These are phyloP conservation scores for Acridotheres tristis DNA, from an alignment of 2,797 vertebrate genomes.

Conservation along the genomic window DNA sequence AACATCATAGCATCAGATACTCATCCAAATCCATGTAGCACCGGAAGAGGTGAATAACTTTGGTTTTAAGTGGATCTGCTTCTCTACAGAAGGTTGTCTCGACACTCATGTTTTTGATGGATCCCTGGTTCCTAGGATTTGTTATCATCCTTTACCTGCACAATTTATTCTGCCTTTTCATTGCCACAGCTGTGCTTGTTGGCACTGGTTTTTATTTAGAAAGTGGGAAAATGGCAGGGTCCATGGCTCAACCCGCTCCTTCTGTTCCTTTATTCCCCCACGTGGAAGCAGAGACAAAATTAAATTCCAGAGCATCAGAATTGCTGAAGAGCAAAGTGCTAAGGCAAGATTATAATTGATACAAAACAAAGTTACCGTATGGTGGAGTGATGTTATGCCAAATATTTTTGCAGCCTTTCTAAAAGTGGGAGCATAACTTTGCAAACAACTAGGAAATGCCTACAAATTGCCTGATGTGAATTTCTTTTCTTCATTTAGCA, in stretches of 20 bases:
- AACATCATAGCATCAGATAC: neutral
- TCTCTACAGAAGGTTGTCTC: neutral
- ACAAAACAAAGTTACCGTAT: constrained; percentile 25
- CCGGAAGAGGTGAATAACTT: neutral
- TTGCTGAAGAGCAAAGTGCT: constrained; percentile 30
- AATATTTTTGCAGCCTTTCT: constrained; percentile 39
- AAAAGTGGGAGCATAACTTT: constrained; percentile 43
- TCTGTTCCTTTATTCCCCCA: constrained; percentile 3
- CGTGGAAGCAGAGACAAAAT: neutral
- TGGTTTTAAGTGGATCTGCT: neutral
- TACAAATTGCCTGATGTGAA: constrained; percentile 35
- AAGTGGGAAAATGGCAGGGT: neutral
- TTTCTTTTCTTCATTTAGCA: constrained; percentile 41
- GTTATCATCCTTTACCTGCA: neutral
- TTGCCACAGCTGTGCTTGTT: neutral
- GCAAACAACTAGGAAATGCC: constrained; percentile 31
- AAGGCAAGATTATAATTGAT: constrained; percentile 38
- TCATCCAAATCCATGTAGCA: neutral
- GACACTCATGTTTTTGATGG: neutral
- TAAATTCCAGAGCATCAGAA: neutral
- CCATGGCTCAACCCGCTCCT: neutral
- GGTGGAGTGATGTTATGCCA: constrained; percentile 40
- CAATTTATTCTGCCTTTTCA: neutral
- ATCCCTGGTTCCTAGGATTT: neutral
- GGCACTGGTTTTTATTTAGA: neutral